Evolutionary conservation across 2,888 invertebrate genomes (phyloP).

Genomic region (Sesia bembeciformis): DNA sequence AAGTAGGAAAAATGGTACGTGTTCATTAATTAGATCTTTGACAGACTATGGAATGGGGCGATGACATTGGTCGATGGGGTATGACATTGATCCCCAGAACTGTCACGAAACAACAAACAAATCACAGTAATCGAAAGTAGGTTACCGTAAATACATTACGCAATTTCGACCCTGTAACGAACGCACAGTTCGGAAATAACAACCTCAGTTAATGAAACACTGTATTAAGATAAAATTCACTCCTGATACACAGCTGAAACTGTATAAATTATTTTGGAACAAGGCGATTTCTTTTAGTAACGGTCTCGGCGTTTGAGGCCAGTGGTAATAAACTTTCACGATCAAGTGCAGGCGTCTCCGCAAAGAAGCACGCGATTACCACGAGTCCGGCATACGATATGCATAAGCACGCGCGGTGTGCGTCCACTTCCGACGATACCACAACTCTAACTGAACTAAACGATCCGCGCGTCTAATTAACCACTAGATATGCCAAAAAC

Average conservation of each 20-base stretch:
- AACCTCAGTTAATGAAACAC: constrained; percentile 3
- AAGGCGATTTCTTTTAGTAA: constrained; percentile 56
- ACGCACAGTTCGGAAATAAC: constrained; percentile 22
- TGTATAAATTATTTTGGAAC: constrained; percentile 18
- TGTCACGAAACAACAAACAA: constrained; percentile 20
- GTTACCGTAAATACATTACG: constrained; percentile 34
- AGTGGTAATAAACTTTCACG: constrained; percentile 67
- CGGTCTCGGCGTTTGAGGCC: constrained; percentile 62
- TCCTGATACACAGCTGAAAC: neutral
- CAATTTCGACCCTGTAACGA: constrained; percentile 35
- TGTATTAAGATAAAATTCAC: neutral
- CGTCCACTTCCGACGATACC: constrained; percentile 55
- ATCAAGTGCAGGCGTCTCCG: constrained; percentile 57
- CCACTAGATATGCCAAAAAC: constrained; percentile 19
- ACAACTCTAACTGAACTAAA: constrained; percentile 44
- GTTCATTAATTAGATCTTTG: too few relatives aligned
- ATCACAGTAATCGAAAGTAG: constrained; percentile 35
- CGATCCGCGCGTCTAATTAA: constrained; percentile 7
- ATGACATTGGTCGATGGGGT: too few relatives aligned
- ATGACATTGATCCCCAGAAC: constrained; percentile 17
- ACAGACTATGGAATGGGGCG: too few relatives aligned
- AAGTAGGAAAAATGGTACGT: too few relatives aligned
- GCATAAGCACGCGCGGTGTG: constrained; percentile 23
- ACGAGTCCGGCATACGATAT: constrained; percentile 31
- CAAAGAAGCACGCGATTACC: constrained; percentile 45